Evolutionary conservation across 2,888 invertebrate species (phyloP), one percentile per base, ranked within the genome.

Genomic region (Oligia fasciuncula): DNA sequence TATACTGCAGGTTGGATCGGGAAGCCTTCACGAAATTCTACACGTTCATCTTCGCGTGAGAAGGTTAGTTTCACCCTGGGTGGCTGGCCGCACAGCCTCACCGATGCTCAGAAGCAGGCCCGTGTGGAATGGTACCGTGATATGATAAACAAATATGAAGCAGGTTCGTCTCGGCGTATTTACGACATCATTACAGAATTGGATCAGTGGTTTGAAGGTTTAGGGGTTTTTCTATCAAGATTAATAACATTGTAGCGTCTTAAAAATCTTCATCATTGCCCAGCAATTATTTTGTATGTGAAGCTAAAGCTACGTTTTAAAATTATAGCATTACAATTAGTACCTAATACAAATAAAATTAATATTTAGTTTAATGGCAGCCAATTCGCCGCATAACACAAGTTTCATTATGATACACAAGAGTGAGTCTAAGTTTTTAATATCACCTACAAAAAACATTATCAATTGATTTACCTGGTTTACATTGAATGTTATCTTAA

Each of bases 401-500:
- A 77, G 73, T 73, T 43, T n/a, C 60, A 46, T 69, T 23, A 14
- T 60, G 19, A 40, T 70, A 81, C 66, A 81, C 46, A 72, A 60
- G 35, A 60, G 69, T 62, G 35, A 62, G 23, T 69, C 66, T 62
- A 72, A 65, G 49, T 76, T 19, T 68, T 77, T 51, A 79, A 80
- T 80, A 80, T 87, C 81, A 63, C 71, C 43, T 14, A 70, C 60
- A 46, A 80, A 87, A 80, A 75, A 23, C 60, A 79, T 88, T 87
- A 89, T 88, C 89, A 40, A 83, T 81, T 76, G 88, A 88, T 87
- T 86, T 84, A 81, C 86, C 88, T 87, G 77, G 79, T 76, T 81
- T 88, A 87, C 88, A 89, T 81, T 80, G 89, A 89, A 90, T 78
- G 70, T 68, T 91, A 91, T 91, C 91, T 91, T 91, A 91, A 91